Percentiles rank a stretch among this genome's conserved stretches.
Evolutionary conservation across 2,888 invertebrate species (phyloP).

Genomic region (Drosophila sordidula): DNA sequence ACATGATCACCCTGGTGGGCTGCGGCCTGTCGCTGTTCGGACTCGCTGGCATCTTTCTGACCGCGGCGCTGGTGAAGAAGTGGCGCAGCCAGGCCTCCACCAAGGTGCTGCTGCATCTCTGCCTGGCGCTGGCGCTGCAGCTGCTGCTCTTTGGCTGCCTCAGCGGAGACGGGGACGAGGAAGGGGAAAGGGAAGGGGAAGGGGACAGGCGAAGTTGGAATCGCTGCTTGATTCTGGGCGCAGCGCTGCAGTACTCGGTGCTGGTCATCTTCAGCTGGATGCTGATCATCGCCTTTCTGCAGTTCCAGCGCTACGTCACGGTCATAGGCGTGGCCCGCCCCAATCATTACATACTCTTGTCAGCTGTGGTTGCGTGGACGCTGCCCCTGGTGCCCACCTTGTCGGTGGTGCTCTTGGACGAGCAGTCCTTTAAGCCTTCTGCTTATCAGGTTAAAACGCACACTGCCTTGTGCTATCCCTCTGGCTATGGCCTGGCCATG

Average conservation of each 20-base stretch:
- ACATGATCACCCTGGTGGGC: constrained; percentile 87
- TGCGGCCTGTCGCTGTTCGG: constrained; percentile 87
- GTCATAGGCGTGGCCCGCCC: constrained; percentile 87
- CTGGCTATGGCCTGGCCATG: constrained; percentile 85
- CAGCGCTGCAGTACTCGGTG: constrained; percentile 88
- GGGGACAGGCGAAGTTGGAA: constrained; percentile 14
- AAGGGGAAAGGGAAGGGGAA: too few relatives aligned
- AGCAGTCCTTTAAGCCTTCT: constrained; percentile 85
- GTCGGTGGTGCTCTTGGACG: constrained; percentile 85
- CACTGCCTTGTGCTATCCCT: constrained; percentile 86
- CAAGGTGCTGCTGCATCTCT: constrained; percentile 88
- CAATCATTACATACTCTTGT: constrained; percentile 88
- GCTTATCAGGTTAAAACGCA: constrained; percentile 44
- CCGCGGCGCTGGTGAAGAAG: constrained; percentile 87
- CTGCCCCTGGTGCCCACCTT: constrained; percentile 87
- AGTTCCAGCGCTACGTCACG: constrained; percentile 89
- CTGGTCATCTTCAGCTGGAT: constrained; percentile 90
- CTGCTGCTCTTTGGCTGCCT: constrained; percentile 85
- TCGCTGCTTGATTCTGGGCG: constrained; percentile 87
- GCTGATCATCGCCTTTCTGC: constrained; percentile 89
- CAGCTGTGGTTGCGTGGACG: constrained; percentile 88
- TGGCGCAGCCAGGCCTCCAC: constrained; percentile 89
- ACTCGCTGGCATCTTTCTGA: constrained; percentile 87
- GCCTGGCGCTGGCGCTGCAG: constrained; percentile 87
- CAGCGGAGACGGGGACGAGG: constrained; percentile 38